Percentiles rank a stretch among this genome's conserved stretches.
phyloP scores from a whole-genome alignment of 2,888 invertebrate genomes.

The Bimastos eiseni region DNA sequence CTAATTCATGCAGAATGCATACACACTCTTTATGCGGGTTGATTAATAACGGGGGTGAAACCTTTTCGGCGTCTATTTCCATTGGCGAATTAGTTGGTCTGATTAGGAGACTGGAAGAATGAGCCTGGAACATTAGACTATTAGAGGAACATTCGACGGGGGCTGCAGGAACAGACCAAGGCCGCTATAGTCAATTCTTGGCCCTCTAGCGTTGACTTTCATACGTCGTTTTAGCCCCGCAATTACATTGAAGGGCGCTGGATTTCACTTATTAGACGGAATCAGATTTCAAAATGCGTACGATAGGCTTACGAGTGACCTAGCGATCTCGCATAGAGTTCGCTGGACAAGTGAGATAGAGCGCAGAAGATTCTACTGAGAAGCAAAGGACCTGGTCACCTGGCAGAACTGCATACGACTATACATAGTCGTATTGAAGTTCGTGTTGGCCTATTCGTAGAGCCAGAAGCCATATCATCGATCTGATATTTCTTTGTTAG shows the following conservation, averaged over 20 bases:
- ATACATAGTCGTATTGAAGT: not conserved
- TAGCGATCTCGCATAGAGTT: not conserved
- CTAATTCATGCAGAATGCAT: not conserved
- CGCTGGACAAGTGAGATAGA: not conserved
- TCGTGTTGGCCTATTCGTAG: not conserved
- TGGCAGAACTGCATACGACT: not conserved
- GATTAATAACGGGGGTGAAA: not conserved
- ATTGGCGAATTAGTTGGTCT: not conserved
- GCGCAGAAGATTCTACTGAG: not conserved
- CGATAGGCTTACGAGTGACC: not conserved
- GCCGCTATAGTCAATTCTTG: not conserved
- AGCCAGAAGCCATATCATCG: not conserved
- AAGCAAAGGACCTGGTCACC: no score
- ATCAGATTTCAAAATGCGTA: not conserved
- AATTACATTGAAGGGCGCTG: no score
- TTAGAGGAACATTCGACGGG: not conserved
- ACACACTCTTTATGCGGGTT: not conserved
- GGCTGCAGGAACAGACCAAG: not conserved
- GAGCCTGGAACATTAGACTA: not conserved
- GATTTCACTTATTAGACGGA: not conserved
- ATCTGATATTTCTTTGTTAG: not conserved
- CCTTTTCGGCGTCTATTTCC: not conserved
- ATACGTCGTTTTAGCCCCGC: not conserved
- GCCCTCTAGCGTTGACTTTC: not conserved
- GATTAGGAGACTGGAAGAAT: not conserved